phyloP scores from a whole-genome alignment of 92 coral and sea anemone genomes.

The Epizoanthus illoricatus region DNA sequence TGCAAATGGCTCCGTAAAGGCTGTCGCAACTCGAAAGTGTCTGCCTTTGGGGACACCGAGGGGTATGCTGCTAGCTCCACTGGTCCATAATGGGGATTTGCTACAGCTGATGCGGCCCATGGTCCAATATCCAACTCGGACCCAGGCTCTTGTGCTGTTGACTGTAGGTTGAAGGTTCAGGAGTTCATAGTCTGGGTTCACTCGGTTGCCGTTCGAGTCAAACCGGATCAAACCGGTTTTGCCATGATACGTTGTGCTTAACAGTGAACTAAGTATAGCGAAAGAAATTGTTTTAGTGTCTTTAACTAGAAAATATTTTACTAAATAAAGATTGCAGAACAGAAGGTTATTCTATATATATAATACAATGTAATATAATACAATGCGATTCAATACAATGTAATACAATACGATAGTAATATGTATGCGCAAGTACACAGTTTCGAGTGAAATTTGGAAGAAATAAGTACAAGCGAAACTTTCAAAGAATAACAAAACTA shows the following conservation, averaged over 20 bases:
- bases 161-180: slow-evolving; percentile 36
- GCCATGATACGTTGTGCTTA: slow-evolving; percentile 26
- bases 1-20: slow-evolving; percentile 60
- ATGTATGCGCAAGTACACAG: too few species aligned
- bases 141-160: slow-evolving; percentile 43
- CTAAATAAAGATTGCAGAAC: too few species aligned
- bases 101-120: slow-evolving; percentile 23
- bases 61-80: slow-evolving; percentile 10
- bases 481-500: too few species aligned
- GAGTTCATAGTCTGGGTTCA: slow-evolving; percentile 64
- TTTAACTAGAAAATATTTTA: background rate
- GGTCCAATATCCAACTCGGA: slow-evolving; percentile 40
- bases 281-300: background rate
- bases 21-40: slow-evolving; percentile 53
- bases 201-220: slow-evolving; percentile 60
- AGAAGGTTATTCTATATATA: too few species aligned
- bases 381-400: too few species aligned
- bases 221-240: slow-evolving; percentile 55
- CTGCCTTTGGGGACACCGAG: slow-evolving; percentile 21
- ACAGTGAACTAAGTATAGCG: background rate
- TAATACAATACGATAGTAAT: too few species aligned
- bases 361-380: too few species aligned
- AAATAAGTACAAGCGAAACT: too few species aligned
- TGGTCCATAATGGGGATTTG: slow-evolving; percentile 32
- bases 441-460: too few species aligned